Evolutionary conservation across 2,797 vertebrate genomes (phyloP).

Genomic region (Uromys caudimaculatus): DNA sequence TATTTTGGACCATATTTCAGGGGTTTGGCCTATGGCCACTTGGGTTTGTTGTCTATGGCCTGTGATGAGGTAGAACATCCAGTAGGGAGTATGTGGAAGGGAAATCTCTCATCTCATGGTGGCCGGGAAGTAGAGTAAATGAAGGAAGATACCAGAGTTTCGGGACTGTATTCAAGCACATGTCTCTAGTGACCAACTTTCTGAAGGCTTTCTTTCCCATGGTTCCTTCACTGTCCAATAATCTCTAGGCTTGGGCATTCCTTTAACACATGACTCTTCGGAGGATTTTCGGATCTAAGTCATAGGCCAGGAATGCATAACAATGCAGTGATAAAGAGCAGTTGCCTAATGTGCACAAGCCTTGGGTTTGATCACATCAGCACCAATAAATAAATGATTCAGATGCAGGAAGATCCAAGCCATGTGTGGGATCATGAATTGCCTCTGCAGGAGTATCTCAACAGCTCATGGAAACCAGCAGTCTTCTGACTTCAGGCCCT

Average conservation of each 20-base stretch:
- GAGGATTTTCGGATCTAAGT: background rate
- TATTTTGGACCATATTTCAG: background rate
- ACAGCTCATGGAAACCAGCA: background rate
- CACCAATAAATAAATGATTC: background rate
- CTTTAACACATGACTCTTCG: background rate
- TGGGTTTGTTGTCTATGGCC: background rate
- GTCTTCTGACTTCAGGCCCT: background rate
- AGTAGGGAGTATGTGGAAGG: background rate
- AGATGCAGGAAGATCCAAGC: background rate
- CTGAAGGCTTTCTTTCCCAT: background rate
- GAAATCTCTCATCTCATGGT: background rate
- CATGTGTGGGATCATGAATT: no score
- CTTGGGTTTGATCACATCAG: background rate
- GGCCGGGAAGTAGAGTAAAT: background rate
- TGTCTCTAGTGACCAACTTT: background rate
- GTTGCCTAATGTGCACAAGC: background rate
- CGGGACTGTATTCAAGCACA: background rate
- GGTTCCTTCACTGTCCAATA: background rate
- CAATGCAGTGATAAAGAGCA: no score
- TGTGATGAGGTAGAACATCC: background rate
- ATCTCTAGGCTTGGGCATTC: no score
- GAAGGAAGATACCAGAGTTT: background rate
- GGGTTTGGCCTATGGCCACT: background rate
- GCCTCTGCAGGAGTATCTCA: background rate
- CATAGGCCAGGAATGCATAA: no score